Conservation (phyloP, 1,140 invertebrate genomes). For the Agrypnia vestita region DNA sequence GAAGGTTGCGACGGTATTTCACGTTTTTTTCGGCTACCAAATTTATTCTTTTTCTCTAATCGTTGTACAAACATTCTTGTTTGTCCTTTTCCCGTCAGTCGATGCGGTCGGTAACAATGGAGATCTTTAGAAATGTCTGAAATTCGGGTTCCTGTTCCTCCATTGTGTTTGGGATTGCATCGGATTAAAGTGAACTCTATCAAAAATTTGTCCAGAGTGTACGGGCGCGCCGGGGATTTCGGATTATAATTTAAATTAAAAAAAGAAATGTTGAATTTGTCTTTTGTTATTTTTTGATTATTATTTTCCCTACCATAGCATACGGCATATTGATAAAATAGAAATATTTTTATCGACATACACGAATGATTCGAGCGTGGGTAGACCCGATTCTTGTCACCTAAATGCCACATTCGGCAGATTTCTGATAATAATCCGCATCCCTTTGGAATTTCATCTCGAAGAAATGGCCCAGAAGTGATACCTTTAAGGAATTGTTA, state of each 20-base stretch:
- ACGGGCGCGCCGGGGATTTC: conserved; percentile 44
- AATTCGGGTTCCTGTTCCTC: conserved; percentile 16
- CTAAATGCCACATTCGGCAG: too few species aligned
- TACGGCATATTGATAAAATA: too few species aligned
- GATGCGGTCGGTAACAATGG: conserved; percentile 47
- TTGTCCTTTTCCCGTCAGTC: conserved; percentile 32
- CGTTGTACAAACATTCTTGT: conserved; percentile 46
- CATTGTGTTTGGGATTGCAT: conserved; percentile 49
- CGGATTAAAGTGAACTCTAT: conserved; percentile 55
- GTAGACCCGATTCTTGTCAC: too few species aligned
- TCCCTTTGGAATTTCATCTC: too few species aligned
- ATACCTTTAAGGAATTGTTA: too few species aligned
- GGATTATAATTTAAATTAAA: conserved; percentile 47
- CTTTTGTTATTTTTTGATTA: too few species aligned
- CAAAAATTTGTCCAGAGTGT: conserved; percentile 41
- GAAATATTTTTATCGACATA: too few species aligned
- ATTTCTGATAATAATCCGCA: too few species aligned
- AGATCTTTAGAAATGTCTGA: conserved; percentile 20
- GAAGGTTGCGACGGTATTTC: conserved; percentile 6
- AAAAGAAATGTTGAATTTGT: too few species aligned
- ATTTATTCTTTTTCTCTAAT: conserved; percentile 31
- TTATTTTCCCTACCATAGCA: too few species aligned
- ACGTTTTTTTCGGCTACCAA: conserved; percentile 17
- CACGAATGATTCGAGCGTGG: too few species aligned
- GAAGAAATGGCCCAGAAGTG: too few species aligned